A percentile compares a stretch with the other conserved stretches of the same genome.
These are phyloP conservation scores for Myodes glareolus DNA, from an alignment of 2,113 vertebrate species.

Conservation along the genomic window DNA sequence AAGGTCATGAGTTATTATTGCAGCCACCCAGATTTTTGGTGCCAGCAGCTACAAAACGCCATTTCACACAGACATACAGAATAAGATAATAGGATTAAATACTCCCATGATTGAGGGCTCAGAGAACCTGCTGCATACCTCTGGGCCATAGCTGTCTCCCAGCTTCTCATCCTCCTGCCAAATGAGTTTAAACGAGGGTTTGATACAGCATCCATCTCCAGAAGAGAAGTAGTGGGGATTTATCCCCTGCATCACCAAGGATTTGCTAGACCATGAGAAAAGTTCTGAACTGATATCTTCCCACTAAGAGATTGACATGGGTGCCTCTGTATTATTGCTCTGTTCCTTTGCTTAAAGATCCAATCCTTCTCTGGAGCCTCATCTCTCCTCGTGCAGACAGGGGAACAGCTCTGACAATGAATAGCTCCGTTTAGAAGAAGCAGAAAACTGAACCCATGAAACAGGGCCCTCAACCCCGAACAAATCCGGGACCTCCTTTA, in stretches of 20 bases:
- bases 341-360: constrained; percentile 49
- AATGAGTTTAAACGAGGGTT: neutral
- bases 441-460: neutral
- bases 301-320: neutral
- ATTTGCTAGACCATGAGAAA: constrained; percentile 13
- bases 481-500: neutral
- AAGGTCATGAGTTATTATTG: neutral
- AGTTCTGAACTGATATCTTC: neutral
- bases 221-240: neutral
- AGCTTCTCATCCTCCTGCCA: neutral
- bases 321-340: neutral
- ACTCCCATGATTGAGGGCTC: constrained; percentile 14
- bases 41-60: neutral
- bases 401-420: constrained; percentile 12
- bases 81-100: constrained; percentile 40
- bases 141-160: neutral
- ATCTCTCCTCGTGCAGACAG: neutral
- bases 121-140: neutral
- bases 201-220: constrained; percentile 31
- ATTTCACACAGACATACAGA: constrained; percentile 7
- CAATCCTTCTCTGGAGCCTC: constrained; percentile 42
- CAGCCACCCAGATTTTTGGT: neutral
- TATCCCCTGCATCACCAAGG: constrained; percentile 8
- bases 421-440: constrained; percentile 22
- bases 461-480: neutral